Conservation (phyloP, 2,888 invertebrate genomes). For the Camptogramma bilineatum region DNA sequence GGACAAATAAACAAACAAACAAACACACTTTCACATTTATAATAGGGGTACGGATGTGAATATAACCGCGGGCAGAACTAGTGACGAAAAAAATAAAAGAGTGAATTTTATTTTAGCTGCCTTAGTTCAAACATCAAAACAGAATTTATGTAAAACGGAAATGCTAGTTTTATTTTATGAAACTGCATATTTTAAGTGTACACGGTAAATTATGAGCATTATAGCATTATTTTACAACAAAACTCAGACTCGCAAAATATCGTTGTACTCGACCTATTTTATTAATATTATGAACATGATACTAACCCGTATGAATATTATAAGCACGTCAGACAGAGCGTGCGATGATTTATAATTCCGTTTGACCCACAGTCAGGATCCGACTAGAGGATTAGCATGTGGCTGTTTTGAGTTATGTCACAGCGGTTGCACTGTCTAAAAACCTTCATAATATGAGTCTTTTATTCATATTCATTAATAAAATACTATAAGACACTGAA, state of each 20-base stretch:
- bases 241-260: constrained; percentile 6
- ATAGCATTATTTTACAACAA: background rate
- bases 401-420: constrained; percentile 11
- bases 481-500: too few species aligned
- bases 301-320: constrained; percentile 55
- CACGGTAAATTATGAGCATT: background rate
- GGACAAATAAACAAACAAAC: too few species aligned
- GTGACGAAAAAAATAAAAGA: too few species aligned
- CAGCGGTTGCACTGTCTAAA: background rate
- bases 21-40: too few species aligned
- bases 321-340: constrained; percentile 49
- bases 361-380: constrained; percentile 52
- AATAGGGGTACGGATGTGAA: too few species aligned
- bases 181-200: background rate
- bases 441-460: background rate
- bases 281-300: constrained; percentile 23
- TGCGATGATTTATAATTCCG: constrained; percentile 59
- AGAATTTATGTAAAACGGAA: background rate
- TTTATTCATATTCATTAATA: too few species aligned
- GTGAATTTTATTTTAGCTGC: too few species aligned
- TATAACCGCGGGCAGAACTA: too few species aligned
- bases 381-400: constrained; percentile 14
- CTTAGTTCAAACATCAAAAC: background rate
- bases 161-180: background rate
- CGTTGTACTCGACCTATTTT: constrained; percentile 16